A percentile compares a stretch with the other conserved stretches of the same genome.
Evolutionary conservation across 2,797 vertebrate species (phyloP).

Genomic region (Luscinia megarhynchos): DNA sequence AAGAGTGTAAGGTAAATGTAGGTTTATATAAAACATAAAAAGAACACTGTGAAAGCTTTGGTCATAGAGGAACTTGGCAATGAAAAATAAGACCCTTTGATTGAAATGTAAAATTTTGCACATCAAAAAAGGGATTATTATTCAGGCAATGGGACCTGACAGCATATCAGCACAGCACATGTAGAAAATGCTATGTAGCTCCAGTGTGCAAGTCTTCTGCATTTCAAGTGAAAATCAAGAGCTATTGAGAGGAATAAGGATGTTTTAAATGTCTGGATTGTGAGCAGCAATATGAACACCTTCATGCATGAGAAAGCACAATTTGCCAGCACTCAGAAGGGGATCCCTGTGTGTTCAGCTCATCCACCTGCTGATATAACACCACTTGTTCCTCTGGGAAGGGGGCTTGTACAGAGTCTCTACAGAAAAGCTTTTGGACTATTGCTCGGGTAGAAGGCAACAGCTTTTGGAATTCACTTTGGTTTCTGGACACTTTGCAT

Average conservation of each 20-base stretch:
- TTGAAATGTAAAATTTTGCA: constrained; percentile 36
- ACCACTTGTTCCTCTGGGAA: background rate
- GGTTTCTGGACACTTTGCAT: background rate
- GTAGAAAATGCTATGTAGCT: background rate
- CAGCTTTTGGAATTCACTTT: background rate
- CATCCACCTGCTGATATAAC: background rate
- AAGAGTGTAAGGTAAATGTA: background rate
- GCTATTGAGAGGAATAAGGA: background rate
- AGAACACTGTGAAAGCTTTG: background rate
- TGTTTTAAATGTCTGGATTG: background rate
- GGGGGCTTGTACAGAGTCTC: background rate
- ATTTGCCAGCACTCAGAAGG: constrained; percentile 9
- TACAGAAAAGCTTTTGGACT: background rate
- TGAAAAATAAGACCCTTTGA: background rate
- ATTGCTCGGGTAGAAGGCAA: background rate
- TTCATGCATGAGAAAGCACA: constrained; percentile 31
- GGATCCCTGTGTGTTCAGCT: constrained; percentile 13
- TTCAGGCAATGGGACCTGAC: constrained; percentile 17
- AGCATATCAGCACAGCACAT: constrained; percentile 22
- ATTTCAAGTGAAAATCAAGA: constrained; percentile 39
- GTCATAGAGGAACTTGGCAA: background rate
- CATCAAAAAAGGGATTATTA: constrained; percentile 31
- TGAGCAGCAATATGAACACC: background rate
- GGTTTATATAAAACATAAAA: background rate
- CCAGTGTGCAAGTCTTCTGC: constrained; percentile 1